These are phyloP conservation scores for Squalus acanthias DNA, from an alignment of 2,797 vertebrate genomes.

Conservation along the genomic window DNA sequence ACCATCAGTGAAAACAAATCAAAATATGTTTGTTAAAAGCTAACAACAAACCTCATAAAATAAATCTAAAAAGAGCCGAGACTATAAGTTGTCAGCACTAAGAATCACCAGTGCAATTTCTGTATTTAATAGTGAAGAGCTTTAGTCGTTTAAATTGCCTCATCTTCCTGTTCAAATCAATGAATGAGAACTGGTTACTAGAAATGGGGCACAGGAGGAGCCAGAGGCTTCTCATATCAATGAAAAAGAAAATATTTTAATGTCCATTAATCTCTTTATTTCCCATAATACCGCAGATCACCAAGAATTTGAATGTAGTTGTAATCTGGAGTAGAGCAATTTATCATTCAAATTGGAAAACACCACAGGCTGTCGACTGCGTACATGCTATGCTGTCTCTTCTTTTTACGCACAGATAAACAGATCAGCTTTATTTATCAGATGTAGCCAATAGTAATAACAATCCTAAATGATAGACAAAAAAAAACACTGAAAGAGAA, in stretches of 20 bases:
- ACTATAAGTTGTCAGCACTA: not conserved
- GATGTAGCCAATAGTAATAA: not conserved
- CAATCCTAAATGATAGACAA: not conserved
- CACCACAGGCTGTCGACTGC: not conserved
- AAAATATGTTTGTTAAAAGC: not conserved
- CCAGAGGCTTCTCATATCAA: not conserved
- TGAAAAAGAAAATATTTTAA: conserved; percentile 20
- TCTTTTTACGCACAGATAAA: not conserved
- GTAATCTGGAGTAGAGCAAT: not conserved
- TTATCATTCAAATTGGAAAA: conserved; percentile 20
- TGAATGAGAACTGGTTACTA: not conserved
- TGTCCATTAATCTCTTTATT: conserved; percentile 12
- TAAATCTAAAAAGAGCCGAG: not conserved
- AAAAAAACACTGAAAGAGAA: not conserved
- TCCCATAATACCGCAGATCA: not conserved
- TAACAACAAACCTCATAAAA: not conserved
- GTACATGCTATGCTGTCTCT: not conserved
- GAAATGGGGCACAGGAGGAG: not conserved
- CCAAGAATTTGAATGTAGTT: conserved; percentile 11
- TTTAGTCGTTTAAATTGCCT: not conserved
- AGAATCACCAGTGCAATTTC: not conserved
- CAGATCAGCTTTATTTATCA: conserved; percentile 10
- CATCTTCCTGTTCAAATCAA: not conserved
- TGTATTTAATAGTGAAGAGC: conserved; percentile 13
- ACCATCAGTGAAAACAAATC: not conserved